These are phyloP conservation scores for Thelaira solivaga DNA, from an alignment of 2,888 invertebrate genomes.

Conservation along the genomic window DNA sequence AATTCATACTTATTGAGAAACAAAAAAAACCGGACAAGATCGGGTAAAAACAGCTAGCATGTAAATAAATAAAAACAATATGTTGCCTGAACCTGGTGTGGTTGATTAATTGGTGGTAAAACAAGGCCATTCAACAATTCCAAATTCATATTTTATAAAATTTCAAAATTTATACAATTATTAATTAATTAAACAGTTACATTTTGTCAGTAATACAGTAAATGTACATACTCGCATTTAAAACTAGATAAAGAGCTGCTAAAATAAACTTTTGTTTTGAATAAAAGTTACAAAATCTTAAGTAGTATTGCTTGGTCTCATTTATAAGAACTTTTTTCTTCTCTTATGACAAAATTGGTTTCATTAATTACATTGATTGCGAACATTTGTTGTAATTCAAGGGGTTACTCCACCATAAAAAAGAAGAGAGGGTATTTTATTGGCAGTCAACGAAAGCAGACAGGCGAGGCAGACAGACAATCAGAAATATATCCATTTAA, in stretches of 20 bases:
- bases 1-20: slow-evolving; percentile 1
- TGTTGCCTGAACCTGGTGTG: slow-evolving; percentile 52
- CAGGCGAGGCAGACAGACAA: background rate
- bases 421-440: no score
- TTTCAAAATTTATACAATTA: slow-evolving; percentile 7
- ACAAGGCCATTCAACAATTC: slow-evolving; percentile 37
- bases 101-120: slow-evolving; percentile 62
- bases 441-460: background rate
- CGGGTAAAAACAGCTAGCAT: no score
- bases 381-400: slow-evolving; percentile 36
- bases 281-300: background rate
- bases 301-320: background rate
- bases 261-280: no score
- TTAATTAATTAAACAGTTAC: no score
- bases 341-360: background rate
- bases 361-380: no score
- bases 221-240: no score
- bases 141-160: slow-evolving; percentile 40
- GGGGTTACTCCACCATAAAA: slow-evolving; percentile 6
- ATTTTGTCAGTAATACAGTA: no score
- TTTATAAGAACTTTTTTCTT: background rate
- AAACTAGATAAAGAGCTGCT: no score
- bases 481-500: slow-evolving; percentile 26
- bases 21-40: no score
- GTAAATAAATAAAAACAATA: slow-evolving; percentile 56